These are phyloP conservation scores for Rhingia campestris DNA, from an alignment of 2,888 invertebrate species.

Conservation along the genomic window DNA sequence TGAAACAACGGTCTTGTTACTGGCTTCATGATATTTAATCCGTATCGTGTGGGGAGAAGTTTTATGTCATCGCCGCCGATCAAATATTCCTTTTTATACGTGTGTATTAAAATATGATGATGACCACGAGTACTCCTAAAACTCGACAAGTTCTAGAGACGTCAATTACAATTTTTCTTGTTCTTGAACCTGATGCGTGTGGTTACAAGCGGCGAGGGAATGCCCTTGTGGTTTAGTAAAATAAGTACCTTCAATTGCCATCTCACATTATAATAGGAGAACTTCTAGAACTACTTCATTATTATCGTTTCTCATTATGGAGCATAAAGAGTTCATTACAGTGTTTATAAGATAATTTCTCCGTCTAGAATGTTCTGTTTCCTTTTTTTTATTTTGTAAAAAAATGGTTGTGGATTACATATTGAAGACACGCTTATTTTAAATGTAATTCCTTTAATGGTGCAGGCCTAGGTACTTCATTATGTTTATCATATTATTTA, in stretches of 20 bases:
- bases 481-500: too few species aligned
- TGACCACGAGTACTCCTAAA: constrained; percentile 25
- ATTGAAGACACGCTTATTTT: too few species aligned
- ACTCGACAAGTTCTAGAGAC: not conserved
- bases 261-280: constrained; percentile 26
- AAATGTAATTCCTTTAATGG: too few species aligned
- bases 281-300: constrained; percentile 63
- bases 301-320: constrained; percentile 12
- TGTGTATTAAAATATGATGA: not conserved
- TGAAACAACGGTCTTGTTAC: constrained; percentile 42
- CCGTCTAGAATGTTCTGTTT: constrained; percentile 5
- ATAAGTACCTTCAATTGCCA: constrained; percentile 25
- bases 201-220: constrained; percentile 8
- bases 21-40: constrained; percentile 57
- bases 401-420: too few species aligned
- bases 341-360: constrained; percentile 41
- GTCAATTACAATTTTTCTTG: constrained; percentile 22
- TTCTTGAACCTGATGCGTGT: constrained; percentile 29
- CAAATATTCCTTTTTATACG: not conserved
- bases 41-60: constrained; percentile 43
- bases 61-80: constrained; percentile 40
- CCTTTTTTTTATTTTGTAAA: not conserved
- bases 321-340: constrained; percentile 49
- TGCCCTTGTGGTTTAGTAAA: constrained; percentile 43
- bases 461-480: too few species aligned